Conservation (phyloP, 2,113 vertebrate species). For the Xyrauchen texanus region DNA sequence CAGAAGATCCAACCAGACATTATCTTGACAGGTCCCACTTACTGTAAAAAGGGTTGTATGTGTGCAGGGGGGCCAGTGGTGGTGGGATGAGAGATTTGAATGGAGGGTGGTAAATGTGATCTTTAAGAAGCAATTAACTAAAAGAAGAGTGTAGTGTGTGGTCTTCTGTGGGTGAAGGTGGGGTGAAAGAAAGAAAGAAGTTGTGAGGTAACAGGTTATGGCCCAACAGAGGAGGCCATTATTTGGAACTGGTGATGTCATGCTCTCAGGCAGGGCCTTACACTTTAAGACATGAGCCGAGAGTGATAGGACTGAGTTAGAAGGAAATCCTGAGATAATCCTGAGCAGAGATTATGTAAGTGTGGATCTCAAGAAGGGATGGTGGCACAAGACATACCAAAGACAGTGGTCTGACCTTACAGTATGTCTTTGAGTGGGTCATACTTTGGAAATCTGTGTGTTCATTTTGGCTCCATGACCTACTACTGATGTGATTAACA, state of each 20-base stretch:
- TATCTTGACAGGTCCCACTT: background rate
- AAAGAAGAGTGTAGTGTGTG: constrained; percentile 10
- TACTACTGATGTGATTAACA: too few relatives aligned
- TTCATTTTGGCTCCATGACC: too few relatives aligned
- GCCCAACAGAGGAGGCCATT: background rate
- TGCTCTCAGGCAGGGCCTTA: background rate
- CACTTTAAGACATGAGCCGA: background rate
- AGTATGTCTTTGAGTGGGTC: too few relatives aligned
- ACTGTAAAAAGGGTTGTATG: background rate
- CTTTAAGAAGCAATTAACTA: constrained; percentile 1
- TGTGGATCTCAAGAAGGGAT: constrained; percentile 44
- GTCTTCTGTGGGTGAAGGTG: constrained; percentile 1
- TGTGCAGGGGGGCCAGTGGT: background rate
- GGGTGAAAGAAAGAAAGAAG: background rate
- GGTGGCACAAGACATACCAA: background rate
- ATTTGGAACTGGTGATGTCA: constrained; percentile 28
- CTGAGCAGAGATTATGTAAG: background rate
- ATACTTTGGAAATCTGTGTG: too few relatives aligned
- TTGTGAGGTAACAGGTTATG: background rate
- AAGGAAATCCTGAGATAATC: constrained; percentile 41
- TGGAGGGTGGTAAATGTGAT: constrained; percentile 10
- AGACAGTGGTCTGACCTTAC: too few relatives aligned
- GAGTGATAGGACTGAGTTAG: constrained; percentile 50
- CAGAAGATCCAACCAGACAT: constrained; percentile 47
- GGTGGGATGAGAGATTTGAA: background rate